Evolutionary conservation across 2,113 vertebrate genomes (phyloP).

Genomic region (Rhinichthys klamathensis): DNA sequence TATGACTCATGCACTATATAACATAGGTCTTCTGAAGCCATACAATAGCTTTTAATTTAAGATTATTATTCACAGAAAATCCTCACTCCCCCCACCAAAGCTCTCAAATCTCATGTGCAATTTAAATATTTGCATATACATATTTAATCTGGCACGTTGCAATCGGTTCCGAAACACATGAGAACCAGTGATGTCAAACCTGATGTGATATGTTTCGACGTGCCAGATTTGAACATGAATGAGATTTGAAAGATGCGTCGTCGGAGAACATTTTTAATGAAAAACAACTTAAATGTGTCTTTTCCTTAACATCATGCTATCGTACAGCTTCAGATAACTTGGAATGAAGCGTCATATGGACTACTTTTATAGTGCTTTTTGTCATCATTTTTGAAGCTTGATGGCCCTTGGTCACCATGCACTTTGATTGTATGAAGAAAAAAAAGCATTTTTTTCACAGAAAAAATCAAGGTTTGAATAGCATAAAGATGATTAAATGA

Average conservation of each 20-base stretch:
- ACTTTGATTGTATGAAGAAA: not conserved
- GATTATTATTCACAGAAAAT: not conserved
- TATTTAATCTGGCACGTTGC: not conserved
- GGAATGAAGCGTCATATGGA: not conserved
- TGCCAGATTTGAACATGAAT: not conserved
- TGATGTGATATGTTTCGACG: slow-evolving; percentile 1
- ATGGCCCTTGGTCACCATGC: not conserved
- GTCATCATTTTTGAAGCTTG: not conserved
- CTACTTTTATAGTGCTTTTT: not conserved
- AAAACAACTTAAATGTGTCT: not conserved
- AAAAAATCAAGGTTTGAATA: not conserved
- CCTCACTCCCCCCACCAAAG: not conserved
- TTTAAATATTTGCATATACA: not conserved
- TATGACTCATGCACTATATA: not conserved
- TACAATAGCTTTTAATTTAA: not conserved
- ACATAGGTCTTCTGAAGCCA: not conserved
- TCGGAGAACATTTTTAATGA: not conserved
- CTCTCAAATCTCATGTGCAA: slow-evolving; percentile 2
- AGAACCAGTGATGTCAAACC: not conserved
- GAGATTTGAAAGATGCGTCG: not conserved
- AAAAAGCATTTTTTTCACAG: not conserved
- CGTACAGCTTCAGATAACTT: not conserved
- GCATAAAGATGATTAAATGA: not conserved
- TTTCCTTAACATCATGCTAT: not conserved
- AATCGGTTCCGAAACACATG: not conserved